Conservation (phyloP, 1,140 invertebrate genomes). For the Calephelis nemesis region DNA sequence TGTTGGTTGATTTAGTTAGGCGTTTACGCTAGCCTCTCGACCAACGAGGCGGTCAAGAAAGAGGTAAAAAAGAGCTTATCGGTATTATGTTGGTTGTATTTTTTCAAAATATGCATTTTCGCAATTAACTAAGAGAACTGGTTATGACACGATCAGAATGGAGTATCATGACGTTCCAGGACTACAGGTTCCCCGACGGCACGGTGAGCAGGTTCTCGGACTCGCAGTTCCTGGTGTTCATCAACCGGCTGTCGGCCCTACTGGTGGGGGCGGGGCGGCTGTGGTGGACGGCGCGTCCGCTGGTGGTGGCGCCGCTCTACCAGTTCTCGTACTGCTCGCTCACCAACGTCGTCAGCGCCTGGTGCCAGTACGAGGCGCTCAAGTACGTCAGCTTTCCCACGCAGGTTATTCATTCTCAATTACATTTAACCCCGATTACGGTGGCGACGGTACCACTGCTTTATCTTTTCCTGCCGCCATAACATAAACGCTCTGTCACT, state of each 20-base stretch:
- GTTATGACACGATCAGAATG: too few relatives aligned
- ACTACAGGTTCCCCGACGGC: constrained; percentile 82
- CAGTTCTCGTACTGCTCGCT: constrained; percentile 98
- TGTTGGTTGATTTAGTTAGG: too few relatives aligned
- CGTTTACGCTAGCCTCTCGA: too few relatives aligned
- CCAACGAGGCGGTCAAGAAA: too few relatives aligned
- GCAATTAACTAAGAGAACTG: too few relatives aligned
- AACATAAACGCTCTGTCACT: too few relatives aligned
- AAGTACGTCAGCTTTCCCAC: constrained; percentile 99
- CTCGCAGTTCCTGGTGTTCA: constrained; percentile 97
- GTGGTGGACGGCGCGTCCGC: constrained; percentile 82
- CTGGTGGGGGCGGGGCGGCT: constrained; percentile 69
- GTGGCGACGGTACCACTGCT: too few relatives aligned
- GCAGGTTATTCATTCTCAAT: constrained; percentile 82
- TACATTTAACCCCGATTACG: neutral
- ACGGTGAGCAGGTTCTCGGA: constrained; percentile 89
- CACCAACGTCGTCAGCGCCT: constrained; percentile 98
- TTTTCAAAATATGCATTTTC: too few relatives aligned
- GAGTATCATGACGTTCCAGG: too few relatives aligned
- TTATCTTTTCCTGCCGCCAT: too few relatives aligned
- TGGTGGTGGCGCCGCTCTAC: constrained; percentile 92
- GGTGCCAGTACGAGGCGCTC: constrained; percentile 99
- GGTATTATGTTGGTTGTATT: too few relatives aligned
- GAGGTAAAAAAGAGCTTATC: too few relatives aligned
- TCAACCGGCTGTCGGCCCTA: constrained; percentile 94